A percentile compares a stretch with the other conserved stretches of the same genome.
These are phyloP conservation scores for Colletes latitarsis DNA, from an alignment of 1,140 invertebrate species.

Conservation along the genomic window DNA sequence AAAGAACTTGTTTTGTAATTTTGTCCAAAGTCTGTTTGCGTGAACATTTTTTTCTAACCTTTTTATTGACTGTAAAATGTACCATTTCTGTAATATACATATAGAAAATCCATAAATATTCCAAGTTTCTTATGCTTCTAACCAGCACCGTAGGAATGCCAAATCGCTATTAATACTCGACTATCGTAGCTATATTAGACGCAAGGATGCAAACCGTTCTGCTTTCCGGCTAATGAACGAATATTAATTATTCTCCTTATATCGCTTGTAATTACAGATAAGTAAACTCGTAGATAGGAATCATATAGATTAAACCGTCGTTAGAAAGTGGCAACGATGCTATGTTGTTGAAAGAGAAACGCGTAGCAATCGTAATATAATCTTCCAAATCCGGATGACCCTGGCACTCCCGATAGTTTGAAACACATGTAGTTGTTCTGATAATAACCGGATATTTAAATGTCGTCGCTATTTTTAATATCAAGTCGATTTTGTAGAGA, in stretches of 20 bases:
- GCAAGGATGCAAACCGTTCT: not conserved
- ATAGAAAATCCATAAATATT: no score
- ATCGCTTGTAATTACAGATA: conserved; percentile 22
- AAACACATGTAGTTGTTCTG: not conserved
- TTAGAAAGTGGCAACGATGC: conserved; percentile 27
- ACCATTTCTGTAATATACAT: no score
- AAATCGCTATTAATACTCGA: not conserved
- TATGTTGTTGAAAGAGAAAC: not conserved
- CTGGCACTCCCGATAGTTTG: no score
- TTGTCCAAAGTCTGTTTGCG: no score
- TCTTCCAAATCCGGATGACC: not conserved
- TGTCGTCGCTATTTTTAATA: no score
- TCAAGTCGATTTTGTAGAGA: no score
- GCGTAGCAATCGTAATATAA: not conserved
- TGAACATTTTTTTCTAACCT: no score
- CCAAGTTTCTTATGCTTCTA: no score
- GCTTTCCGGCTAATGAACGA: conserved; percentile 18
- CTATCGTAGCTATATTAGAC: not conserved
- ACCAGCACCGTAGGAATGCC: no score
- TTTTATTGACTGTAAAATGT: no score
- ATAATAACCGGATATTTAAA: no score
- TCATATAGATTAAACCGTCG: conserved; percentile 18
- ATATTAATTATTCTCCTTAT: conserved; percentile 32
- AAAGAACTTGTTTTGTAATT: no score
- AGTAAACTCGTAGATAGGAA: not conserved